These are phyloP conservation scores for Mamestra configurata DNA, from an alignment of 1,140 invertebrate species.

Conservation along the genomic window DNA sequence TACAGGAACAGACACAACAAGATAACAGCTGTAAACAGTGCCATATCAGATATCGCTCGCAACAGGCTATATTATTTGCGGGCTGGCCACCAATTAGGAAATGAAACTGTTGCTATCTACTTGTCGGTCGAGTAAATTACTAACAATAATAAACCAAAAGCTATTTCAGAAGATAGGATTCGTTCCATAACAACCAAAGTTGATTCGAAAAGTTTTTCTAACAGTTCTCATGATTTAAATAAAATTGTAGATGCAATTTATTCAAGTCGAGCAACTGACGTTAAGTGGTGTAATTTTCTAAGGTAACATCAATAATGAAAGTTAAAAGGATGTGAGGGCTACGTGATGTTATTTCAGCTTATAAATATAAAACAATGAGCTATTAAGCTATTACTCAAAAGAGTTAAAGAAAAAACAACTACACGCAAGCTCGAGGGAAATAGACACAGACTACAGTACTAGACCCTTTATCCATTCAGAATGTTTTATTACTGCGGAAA, in stretches of 20 bases:
- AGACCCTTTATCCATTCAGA: neutral
- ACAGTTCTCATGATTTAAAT: neutral
- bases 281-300: neutral
- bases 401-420: neutral
- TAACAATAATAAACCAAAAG: no score
- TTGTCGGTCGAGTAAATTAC: neutral
- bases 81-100: slow-evolving; percentile 34
- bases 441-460: neutral
- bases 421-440: neutral
- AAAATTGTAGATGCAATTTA: neutral
- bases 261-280: neutral
- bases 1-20: slow-evolving; percentile 50
- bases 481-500: slow-evolving; percentile 12
- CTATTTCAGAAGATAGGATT: neutral
- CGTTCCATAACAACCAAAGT: neutral
- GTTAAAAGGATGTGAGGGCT: neutral
- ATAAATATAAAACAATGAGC: neutral
- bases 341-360: neutral
- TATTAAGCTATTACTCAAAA: neutral
- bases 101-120: slow-evolving; percentile 31
- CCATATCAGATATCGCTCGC: slow-evolving; percentile 47
- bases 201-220: neutral
- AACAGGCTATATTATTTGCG: slow-evolving; percentile 34
- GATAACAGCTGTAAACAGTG: slow-evolving; percentile 44
- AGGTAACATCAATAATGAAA: neutral